Evolutionary conservation across 2,113 vertebrate genomes (phyloP).

Genomic region (Mesoclemmys tuberculata): DNA sequence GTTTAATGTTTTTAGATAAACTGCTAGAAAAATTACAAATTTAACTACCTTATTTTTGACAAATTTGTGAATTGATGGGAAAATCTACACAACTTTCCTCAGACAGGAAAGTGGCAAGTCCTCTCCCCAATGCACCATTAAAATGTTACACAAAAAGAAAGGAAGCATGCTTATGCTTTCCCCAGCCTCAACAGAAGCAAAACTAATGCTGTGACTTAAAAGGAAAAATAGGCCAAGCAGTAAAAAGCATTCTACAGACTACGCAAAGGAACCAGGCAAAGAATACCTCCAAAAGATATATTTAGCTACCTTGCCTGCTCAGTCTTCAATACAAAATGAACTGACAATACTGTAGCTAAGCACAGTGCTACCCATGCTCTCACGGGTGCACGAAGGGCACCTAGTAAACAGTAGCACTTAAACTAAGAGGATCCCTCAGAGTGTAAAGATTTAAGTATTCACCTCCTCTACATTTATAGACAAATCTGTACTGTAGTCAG

Average conservation of each 20-base stretch:
- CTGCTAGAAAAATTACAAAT: neutral
- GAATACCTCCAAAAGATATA: neutral
- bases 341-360: neutral
- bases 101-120: neutral
- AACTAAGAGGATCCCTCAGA: neutral
- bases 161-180: neutral
- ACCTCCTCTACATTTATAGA: neutral
- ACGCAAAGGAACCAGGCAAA: neutral
- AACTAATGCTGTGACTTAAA: neutral
- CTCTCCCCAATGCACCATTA: neutral
- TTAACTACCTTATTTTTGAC: neutral
- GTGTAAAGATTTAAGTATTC: neutral
- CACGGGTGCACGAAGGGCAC: neutral
- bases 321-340: neutral
- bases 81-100: neutral
- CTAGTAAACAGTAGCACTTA: neutral
- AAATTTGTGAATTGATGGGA: neutral
- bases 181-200: neutral
- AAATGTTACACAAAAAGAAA: neutral
- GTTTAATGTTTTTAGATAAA: neutral
- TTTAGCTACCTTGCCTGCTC: neutral
- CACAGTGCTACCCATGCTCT: fast-evolving
- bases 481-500: neutral
- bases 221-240: neutral
- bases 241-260: neutral